Evolutionary conservation across 2,888 invertebrate genomes (phyloP).

Genomic region (Aquatica leii): DNA sequence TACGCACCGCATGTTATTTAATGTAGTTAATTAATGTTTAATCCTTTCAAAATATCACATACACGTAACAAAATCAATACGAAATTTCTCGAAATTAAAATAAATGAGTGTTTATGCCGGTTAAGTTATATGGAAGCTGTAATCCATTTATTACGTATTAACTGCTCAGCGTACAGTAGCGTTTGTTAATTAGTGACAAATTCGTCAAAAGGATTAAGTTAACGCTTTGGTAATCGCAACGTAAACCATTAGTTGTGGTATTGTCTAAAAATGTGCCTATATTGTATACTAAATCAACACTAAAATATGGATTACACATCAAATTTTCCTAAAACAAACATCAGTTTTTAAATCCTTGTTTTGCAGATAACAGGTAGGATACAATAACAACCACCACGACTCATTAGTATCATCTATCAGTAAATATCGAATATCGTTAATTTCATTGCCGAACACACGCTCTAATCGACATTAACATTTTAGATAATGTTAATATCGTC

Average conservation of each 20-base stretch:
- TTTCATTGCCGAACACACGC: too few relatives aligned
- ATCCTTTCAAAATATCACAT: slow-evolving; percentile 16
- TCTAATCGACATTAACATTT: too few relatives aligned
- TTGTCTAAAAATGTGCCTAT: not conserved
- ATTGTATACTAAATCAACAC: not conserved
- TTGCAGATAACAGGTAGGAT: not conserved
- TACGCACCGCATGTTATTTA: too few relatives aligned
- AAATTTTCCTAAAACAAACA: not conserved
- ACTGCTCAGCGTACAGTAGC: slow-evolving; percentile 21
- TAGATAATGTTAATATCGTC: too few relatives aligned
- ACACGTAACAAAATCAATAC: slow-evolving; percentile 12
- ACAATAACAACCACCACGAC: not conserved
- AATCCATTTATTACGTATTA: slow-evolving; percentile 27
- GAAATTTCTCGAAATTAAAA: slow-evolving; percentile 30
- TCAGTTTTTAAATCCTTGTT: not conserved
- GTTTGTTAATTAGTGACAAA: slow-evolving; percentile 32
- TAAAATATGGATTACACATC: not conserved
- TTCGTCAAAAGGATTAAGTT: slow-evolving; percentile 34
- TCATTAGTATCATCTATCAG: slow-evolving; percentile 6
- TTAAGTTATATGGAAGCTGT: slow-evolving; percentile 19
- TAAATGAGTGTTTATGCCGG: slow-evolving; percentile 29
- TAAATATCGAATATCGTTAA: not conserved
- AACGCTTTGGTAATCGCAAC: slow-evolving; percentile 30
- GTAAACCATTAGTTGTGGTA: slow-evolving; percentile 16
- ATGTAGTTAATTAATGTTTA: slow-evolving; percentile 5